phyloP scores from a whole-genome alignment of 2,888 invertebrate species.

The Iphiclides podalirius region DNA sequence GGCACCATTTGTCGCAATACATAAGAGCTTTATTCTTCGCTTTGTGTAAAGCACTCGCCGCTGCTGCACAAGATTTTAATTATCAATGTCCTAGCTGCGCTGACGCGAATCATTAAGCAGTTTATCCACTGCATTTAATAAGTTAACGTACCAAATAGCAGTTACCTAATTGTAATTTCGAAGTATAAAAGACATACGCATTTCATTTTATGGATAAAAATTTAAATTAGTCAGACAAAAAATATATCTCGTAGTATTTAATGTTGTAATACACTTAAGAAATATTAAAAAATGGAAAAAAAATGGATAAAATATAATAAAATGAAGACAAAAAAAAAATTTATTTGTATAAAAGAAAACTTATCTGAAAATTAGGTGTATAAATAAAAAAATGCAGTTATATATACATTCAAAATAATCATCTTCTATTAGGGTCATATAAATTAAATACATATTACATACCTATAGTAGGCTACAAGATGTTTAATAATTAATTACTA shows the following conservation, averaged over 20 bases:
- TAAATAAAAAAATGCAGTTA: not conserved
- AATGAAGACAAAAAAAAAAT: too few species aligned
- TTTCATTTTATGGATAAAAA: slow-evolving; percentile 12
- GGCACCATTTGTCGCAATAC: slow-evolving; percentile 11
- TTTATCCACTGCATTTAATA: slow-evolving; percentile 7
- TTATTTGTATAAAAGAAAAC: too few species aligned
- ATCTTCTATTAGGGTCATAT: too few species aligned
- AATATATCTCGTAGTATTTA: too few species aligned
- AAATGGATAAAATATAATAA: too few species aligned
- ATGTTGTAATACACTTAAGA: too few species aligned
- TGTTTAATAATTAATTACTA: too few species aligned
- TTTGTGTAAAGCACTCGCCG: slow-evolving; percentile 15
- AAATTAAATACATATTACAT: too few species aligned
- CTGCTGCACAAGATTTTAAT: slow-evolving; percentile 20
- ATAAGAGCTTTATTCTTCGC: slow-evolving; percentile 4
- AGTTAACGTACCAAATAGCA: slow-evolving; percentile 33
- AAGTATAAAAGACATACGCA: slow-evolving; percentile 21
- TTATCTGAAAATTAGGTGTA: too few species aligned
- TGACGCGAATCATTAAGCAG: not conserved
- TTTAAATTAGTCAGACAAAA: too few species aligned
- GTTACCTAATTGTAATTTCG: slow-evolving; percentile 32
- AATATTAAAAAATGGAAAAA: too few species aligned
- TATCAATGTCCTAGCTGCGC: not conserved
- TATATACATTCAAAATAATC: not conserved
- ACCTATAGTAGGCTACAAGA: too few species aligned